Base-by-base conservation (phyloP, 2,797 vertebrate species). In the Ficedula albicollis region DNA sequence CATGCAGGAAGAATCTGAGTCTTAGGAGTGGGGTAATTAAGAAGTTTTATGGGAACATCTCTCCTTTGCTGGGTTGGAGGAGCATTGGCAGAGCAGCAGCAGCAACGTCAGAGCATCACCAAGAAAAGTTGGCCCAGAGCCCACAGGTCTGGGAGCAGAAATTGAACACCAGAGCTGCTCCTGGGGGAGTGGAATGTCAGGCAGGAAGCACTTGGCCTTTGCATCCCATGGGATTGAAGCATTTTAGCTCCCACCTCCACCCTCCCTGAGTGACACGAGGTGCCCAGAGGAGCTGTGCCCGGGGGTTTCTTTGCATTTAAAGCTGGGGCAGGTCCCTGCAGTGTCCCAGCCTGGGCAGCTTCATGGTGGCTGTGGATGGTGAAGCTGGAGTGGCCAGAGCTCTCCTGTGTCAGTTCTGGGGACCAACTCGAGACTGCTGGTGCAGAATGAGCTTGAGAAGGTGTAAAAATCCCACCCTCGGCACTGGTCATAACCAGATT, bases 291-390 rank as follows among this genome's bases (percentile, higher is more conserved):
- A 74, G 32, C 49, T 80, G 9, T 55, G 58, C 32, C 36, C 15
- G 0, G 2, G 0, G 1, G 3, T 51, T 43, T 58, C 26, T 32
- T 13, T 59, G 39, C 44, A 46, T 22, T 22, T 55, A 6, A 83
- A 55, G 46, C 46, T 63, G 64, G 59, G 22, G 15, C 21, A 60
- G 70, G 7, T 60, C 26, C 38, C 20, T 46, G 39, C 8, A 29
- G 39, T 11, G 13, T 41, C 48, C 32, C 26, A 30, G 52, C 14
- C 5, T 56, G 41, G 38, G 44, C 46, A 43, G 30, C 18, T 76
- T 36, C 52, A 1, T 6, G 26, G 84, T 58, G 46, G 39, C 25
- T 48, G 15, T 2, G 58, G 55, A 20, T 49, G 46, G 23, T 70
- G 56, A 43, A 51, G 70, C 30, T 66, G 63, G 10, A 46, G n/a